Base-by-base conservation (phyloP, 2,888 invertebrate species). In the Apamea crenata region DNA sequence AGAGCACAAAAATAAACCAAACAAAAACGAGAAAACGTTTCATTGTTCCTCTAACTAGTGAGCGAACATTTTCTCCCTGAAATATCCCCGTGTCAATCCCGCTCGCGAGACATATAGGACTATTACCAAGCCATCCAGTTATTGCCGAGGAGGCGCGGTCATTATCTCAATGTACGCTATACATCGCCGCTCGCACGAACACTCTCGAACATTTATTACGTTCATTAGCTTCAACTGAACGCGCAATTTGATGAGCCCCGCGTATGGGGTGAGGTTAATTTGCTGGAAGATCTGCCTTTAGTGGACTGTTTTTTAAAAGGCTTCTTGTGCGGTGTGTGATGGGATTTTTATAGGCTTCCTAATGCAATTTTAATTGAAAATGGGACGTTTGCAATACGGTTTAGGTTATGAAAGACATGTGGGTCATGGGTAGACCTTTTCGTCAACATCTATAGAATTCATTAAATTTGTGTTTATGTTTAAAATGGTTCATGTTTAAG, bases 131-230 rank as follows among this genome's bases (percentile, higher is more conserved):
- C 91, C 88, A 91, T 91, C 90, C 89, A 87, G 91, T 89, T 90
- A 92, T 91, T 92, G 90, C 92, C 80, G 81, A 80, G 80, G 84
- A 90, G 88, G 90, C 90, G 90, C 84, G 80, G 91, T 91, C 93
- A 93, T 94, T 94, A 94, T 90, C 91, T 90, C 89, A 90, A 95
- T 94, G 94, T 91, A 83, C 84, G 87, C 91, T 88, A 95, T 95
- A 94, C 94, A 94, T 95, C 91, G 94, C 93, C 86, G 94, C 92
- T 92, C 91, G 80, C 85, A 83, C 87, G 88, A 86, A 89, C 90
- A 91, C 91, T 87, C 86, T 80, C 77, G 67, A 85, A 87, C 94
- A 94, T 94, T 93, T 91, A 92, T 94, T 88, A 94, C 91, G 81
- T 91, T 92, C 94, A 94, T 94, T 94, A 94, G 89, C 91, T 87